phyloP scores from a whole-genome alignment of 2,888 invertebrate genomes.

The Polydrusus cervinus region DNA sequence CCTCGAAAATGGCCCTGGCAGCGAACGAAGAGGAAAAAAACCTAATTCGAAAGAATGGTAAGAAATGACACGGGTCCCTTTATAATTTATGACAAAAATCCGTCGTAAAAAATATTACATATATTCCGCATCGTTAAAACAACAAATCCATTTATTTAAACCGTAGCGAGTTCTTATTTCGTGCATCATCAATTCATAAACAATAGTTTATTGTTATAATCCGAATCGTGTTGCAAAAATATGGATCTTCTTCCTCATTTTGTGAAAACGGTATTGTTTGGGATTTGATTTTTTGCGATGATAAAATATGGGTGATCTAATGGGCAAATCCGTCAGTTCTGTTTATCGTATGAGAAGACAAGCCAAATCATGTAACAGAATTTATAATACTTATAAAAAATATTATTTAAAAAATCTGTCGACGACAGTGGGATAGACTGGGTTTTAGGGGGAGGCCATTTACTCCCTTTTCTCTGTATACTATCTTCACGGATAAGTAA shows the following conservation, averaged over 20 bases:
- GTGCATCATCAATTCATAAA: slow-evolving; percentile 16
- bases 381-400: no score
- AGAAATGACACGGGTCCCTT: no score
- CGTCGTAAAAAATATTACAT: no score
- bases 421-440: no score
- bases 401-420: no score
- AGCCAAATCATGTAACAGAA: neutral
- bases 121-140: neutral
- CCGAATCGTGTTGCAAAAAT: slow-evolving; percentile 13
- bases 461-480: no score
- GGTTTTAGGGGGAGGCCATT: no score
- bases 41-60: no score
- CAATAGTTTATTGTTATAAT: slow-evolving; percentile 15
- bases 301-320: neutral
- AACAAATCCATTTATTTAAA: neutral
- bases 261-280: slow-evolving; percentile 8
- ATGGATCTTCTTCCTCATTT: slow-evolving; percentile 16
- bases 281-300: neutral
- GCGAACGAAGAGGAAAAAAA: no score
- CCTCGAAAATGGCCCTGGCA: no score
- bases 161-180: neutral
- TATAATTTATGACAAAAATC: no score
- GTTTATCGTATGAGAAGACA: neutral
- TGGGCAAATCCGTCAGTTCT: neutral
- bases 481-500: no score